Evolutionary conservation across 2,888 invertebrate genomes (phyloP).

Genomic region (Heliconius erato): DNA sequence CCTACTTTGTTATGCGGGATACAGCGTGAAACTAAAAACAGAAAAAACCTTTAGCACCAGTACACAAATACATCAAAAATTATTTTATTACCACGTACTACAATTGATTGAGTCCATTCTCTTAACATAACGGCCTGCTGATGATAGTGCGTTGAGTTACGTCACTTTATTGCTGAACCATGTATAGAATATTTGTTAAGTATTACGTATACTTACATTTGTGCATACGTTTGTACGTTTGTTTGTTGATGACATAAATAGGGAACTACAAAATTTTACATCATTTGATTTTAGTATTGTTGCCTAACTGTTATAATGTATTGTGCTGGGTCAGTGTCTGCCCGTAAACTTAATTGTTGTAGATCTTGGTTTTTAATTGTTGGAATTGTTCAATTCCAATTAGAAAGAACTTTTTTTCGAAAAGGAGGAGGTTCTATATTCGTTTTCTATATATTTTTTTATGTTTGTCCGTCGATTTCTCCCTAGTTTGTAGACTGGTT

Average conservation of each 20-base stretch:
- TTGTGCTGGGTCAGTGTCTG: neutral
- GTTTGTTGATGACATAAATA: slow-evolving; percentile 14
- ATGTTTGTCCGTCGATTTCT: no score
- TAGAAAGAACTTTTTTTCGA: neutral
- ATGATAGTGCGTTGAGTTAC: neutral
- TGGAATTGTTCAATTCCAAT: neutral
- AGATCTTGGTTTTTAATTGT: no score
- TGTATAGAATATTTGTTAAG: slow-evolving; percentile 1
- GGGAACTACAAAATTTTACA: slow-evolving; percentile 2
- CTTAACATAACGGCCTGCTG: neutral
- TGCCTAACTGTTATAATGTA: neutral
- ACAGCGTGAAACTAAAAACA: neutral
- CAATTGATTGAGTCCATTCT: slow-evolving; percentile 6
- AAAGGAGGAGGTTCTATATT: no score
- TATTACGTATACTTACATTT: neutral
- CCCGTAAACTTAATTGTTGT: no score
- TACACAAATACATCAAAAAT: neutral
- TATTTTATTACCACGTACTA: neutral
- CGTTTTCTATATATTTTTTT: no score
- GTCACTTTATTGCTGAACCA: neutral
- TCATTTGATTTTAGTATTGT: slow-evolving; percentile 7
- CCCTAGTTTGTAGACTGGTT: no score
- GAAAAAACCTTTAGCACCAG: neutral
- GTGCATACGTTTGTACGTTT: neutral
- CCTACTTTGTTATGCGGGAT: no score